phyloP scores from a whole-genome alignment of 2,888 invertebrate genomes.

The Serripes groenlandicus region DNA sequence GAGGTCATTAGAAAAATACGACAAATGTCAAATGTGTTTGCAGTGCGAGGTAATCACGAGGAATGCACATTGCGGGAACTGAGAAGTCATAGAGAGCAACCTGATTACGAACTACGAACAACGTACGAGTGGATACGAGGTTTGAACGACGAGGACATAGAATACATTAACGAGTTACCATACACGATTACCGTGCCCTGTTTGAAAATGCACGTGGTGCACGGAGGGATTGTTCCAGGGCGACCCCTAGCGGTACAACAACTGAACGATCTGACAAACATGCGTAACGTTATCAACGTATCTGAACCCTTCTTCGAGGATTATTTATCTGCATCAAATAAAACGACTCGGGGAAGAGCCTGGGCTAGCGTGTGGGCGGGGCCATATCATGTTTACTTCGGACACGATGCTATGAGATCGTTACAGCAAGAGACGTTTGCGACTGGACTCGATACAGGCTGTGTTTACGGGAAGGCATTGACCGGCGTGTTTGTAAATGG shows the following conservation, averaged over 20 bases:
- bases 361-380: slow-evolving; percentile 85
- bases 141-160: slow-evolving; percentile 79
- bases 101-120: slow-evolving; percentile 60
- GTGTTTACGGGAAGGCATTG: slow-evolving; percentile 83
- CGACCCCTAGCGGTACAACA: slow-evolving; percentile 75
- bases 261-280: slow-evolving; percentile 80
- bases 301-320: slow-evolving; percentile 60
- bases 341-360: slow-evolving; percentile 74
- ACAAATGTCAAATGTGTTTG: slow-evolving; percentile 57
- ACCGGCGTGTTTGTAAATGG: slow-evolving; percentile 78
- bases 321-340: slow-evolving; percentile 67
- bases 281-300: slow-evolving; percentile 82
- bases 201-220: slow-evolving; percentile 82
- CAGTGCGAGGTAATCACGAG: slow-evolving; percentile 85
- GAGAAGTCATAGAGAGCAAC: slow-evolving; percentile 52
- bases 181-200: slow-evolving; percentile 84
- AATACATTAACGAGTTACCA: slow-evolving; percentile 82
- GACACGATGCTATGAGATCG: slow-evolving; percentile 85
- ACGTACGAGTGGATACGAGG: slow-evolving; percentile 82
- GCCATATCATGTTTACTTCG: slow-evolving; percentile 86
- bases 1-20: slow-evolving; percentile 78
- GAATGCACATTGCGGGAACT: slow-evolving; percentile 79
- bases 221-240: slow-evolving; percentile 85
- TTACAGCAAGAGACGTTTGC: slow-evolving; percentile 80
- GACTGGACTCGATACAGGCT: slow-evolving; percentile 86